These are phyloP conservation scores for Salmo trutta DNA, from an alignment of 2,797 vertebrate genomes.

Conservation along the genomic window DNA sequence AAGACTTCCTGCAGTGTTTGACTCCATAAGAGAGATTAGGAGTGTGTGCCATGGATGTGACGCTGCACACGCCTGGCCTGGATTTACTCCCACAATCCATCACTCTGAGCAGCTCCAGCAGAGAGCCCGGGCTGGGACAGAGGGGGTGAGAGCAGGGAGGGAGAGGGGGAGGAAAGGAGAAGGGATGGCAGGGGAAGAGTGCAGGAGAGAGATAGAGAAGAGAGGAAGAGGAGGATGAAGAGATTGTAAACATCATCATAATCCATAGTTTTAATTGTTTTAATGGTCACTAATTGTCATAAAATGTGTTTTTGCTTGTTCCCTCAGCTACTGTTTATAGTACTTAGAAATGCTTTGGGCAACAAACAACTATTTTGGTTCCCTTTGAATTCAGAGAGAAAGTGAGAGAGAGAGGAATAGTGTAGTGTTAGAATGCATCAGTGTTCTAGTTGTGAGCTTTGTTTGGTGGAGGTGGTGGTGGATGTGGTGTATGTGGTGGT, in stretches of 20 bases:
- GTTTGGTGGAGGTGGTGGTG: neutral
- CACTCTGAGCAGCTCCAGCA: conserved; percentile 14
- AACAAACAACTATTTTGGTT: neutral
- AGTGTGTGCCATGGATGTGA: conserved; percentile 34
- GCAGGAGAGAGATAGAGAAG: neutral
- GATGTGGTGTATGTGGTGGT: no score
- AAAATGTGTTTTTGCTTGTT: no score
- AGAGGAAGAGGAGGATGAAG: neutral
- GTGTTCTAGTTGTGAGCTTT: neutral
- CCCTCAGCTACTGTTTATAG: neutral
- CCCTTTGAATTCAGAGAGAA: neutral
- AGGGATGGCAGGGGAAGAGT: neutral
- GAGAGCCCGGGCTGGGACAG: conserved; percentile 12
- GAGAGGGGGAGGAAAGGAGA: conserved; percentile 4
- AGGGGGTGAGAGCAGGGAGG: neutral
- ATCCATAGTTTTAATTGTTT: conserved; percentile 6
- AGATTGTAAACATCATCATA: neutral
- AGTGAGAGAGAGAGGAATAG: neutral
- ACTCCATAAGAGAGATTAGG: conserved; percentile 30
- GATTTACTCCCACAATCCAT: conserved; percentile 36
- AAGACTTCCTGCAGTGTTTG: neutral
- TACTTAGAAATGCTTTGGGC: neutral
- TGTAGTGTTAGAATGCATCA: neutral
- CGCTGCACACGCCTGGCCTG: conserved; percentile 27
- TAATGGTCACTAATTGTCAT: conserved; percentile 2